phyloP scores from a whole-genome alignment of 2,113 vertebrate species.

The Labrus mixtus region DNA sequence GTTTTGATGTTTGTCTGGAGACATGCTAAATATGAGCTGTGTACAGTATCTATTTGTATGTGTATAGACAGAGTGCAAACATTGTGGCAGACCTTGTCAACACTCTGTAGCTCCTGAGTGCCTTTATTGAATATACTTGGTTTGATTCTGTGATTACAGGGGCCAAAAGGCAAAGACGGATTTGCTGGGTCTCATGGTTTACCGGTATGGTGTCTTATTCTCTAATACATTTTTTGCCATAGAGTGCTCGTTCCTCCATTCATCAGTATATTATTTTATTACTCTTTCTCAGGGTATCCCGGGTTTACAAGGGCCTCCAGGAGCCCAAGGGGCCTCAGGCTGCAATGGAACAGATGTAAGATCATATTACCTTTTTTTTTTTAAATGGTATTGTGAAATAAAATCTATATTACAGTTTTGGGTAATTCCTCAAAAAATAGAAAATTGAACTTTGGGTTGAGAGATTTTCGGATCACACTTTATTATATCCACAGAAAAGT shows the following conservation, averaged over 20 bases:
- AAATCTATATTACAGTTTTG: background rate
- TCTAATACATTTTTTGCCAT: too few species aligned
- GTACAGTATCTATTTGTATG: background rate
- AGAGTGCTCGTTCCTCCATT: background rate
- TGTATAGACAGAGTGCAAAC: background rate
- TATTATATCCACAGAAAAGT: background rate
- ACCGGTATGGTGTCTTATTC: conserved; percentile 58
- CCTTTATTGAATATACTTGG: background rate
- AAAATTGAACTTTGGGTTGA: background rate
- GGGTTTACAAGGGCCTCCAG: conserved; percentile 68
- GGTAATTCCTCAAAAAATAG: background rate
- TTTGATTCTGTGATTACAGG: conserved; percentile 51
- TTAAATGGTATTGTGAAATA: background rate
- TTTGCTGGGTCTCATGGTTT: conserved; percentile 69
- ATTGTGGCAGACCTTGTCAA: background rate
- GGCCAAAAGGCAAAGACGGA: conserved; percentile 68
- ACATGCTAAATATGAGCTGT: background rate
- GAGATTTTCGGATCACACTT: background rate
- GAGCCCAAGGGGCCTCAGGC: conserved; percentile 58
- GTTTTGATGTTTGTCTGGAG: background rate
- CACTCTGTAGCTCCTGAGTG: background rate
- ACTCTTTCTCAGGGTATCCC: conserved; percentile 64
- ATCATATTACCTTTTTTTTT: background rate
- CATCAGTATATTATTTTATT: conserved; percentile 2
- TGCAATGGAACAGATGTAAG: conserved; percentile 77